These are phyloP conservation scores for Natator depressus DNA, from an alignment of 2,113 vertebrate genomes.

Conservation along the genomic window DNA sequence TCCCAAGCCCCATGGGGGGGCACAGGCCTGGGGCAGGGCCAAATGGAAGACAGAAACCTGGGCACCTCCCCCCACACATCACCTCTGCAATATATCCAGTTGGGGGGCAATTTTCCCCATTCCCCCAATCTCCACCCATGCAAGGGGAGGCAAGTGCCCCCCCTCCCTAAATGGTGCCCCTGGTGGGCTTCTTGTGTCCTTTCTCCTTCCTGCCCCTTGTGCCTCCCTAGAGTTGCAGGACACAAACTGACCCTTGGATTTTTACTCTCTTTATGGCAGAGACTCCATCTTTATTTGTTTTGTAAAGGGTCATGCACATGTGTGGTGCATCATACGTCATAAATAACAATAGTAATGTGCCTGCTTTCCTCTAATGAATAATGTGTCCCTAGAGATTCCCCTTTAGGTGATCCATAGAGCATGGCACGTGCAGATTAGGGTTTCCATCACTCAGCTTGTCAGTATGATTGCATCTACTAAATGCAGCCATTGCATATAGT, in stretches of 20 bases:
- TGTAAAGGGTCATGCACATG: slow-evolving; percentile 34
- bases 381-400: slow-evolving; percentile 23
- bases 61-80: too few species aligned
- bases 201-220: neutral
- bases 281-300: slow-evolving; percentile 41
- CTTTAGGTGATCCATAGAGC: slow-evolving; percentile 19
- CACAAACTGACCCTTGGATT: neutral
- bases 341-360: slow-evolving; percentile 50
- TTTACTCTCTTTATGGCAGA: neutral
- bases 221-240: neutral
- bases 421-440: slow-evolving; percentile 53
- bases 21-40: neutral
- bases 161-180: neutral
- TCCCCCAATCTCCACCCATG: neutral
- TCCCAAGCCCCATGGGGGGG: too few species aligned
- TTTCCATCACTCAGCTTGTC: slow-evolving; percentile 57
- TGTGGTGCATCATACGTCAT: slow-evolving; percentile 12
- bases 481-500: slow-evolving; percentile 1
- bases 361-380: slow-evolving; percentile 46
- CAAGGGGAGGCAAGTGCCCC: neutral
- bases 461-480: slow-evolving; percentile 47
- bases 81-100: neutral
- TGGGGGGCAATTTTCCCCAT: neutral
- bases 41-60: neutral
- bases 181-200: neutral